Base-by-base conservation (phyloP, 2,888 invertebrate genomes). In the Suillia variegata region DNA sequence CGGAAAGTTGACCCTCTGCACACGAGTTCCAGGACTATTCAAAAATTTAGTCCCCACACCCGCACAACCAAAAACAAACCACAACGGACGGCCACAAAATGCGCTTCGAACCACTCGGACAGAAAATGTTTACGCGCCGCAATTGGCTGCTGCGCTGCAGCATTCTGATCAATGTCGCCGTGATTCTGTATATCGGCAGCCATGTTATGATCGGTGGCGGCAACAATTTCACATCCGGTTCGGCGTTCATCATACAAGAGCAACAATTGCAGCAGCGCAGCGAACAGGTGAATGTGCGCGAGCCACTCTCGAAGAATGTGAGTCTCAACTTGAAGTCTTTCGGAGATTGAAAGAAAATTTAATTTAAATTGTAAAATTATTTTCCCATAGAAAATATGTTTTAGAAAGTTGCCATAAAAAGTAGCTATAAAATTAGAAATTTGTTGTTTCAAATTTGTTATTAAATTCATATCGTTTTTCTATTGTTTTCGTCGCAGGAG, bases 101-200 rank as follows among this genome's bases (percentile, higher is more conserved):
- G 79, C 77, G 79, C 54, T 79, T 77, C 48, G 77, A 78, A 69
- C 78, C 78, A 42, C 65, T 77, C 60, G 75, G 79, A 52, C 78
- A 74, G 62, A 80, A 76, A 71, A 83, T 83, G 83, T 82, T 86
- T 66, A 82, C 84, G 59, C 83, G 87, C 64, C 87, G 90, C 68
- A 90, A 90, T 82, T 87, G 89, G 85, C 84, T 89, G 82, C 86
- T 90, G 79, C 86, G 89, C 71, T 87, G 89, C 80, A 90, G 90
- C 82, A 88, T 91, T 73, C 85, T 90, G 62, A 86, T 90, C 69
- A 91, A 90, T 78, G 85, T 90, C 65, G 89, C 87, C 68, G 88
- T 90, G 57, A 81, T 90, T 59, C 80, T 90, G 63, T 91, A 90
- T 80, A 87, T 89, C 66, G 89, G 89, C 72, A 85, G 89, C 77